Percentiles rank a stretch among this genome's conserved stretches.
Conservation (phyloP, 2,888 invertebrate genomes). For the Eudasyphora cyanicolor region DNA sequence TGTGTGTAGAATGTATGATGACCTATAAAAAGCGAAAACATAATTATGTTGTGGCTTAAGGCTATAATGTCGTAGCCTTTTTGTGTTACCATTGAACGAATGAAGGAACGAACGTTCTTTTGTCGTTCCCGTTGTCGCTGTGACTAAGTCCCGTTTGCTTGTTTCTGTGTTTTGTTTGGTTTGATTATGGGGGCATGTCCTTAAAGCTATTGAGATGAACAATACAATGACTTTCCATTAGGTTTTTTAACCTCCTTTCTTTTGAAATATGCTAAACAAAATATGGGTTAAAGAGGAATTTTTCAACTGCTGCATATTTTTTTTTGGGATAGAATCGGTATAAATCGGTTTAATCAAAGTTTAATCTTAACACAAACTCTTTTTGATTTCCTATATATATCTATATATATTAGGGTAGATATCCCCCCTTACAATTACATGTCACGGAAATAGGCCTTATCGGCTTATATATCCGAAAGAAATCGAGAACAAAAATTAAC, state of each 20-base stretch:
- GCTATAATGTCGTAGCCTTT: constrained; percentile 30
- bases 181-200: constrained; percentile 38
- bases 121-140: not conserved
- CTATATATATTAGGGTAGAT: no score
- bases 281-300: not conserved
- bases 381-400: no score
- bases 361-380: no score
- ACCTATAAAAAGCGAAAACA: constrained; percentile 40
- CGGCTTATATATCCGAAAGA: no score
- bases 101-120: constrained; percentile 7
- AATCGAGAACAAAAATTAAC: no score
- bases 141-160: not conserved
- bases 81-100: not conserved
- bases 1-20: constrained; percentile 34
- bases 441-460: no score
- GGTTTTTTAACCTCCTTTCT: not conserved
- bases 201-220: constrained; percentile 20
- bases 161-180: constrained; percentile 16
- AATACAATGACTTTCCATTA: constrained; percentile 18
- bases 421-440: no score
- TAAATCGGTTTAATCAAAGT: no score
- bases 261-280: constrained; percentile 27
- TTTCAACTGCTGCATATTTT: no score
- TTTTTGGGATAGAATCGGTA: no score
- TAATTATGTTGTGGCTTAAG: constrained; percentile 46